A percentile compares a stretch with the other conserved stretches of the same genome.
phyloP scores from a whole-genome alignment of 2,888 invertebrate species.

The Caenorhabditis virilis region DNA sequence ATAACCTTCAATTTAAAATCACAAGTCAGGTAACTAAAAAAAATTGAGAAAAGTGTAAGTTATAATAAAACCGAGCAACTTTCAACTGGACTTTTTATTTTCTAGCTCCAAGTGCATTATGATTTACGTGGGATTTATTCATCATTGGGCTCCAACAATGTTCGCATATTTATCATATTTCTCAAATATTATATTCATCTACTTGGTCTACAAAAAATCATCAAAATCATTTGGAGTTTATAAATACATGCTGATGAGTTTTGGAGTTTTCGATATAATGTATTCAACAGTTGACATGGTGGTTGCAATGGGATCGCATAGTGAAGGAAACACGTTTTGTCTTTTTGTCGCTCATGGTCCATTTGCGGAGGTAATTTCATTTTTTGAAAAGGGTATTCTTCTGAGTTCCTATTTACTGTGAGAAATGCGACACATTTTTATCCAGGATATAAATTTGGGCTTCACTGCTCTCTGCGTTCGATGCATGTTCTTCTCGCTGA shows the following conservation, averaged over 20 bases:
- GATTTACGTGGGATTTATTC: conserved; percentile 25
- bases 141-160: conserved; percentile 20
- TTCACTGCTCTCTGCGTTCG: conserved; percentile 27
- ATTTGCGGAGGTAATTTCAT: conserved; percentile 17
- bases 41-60: too few relatives aligned
- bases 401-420: not conserved
- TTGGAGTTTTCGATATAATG: conserved; percentile 32
- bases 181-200: conserved; percentile 27
- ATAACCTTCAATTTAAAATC: too few relatives aligned
- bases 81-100: too few relatives aligned
- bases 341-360: conserved; percentile 34
- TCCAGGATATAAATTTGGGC: conserved; percentile 20
- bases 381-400: too few relatives aligned
- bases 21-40: too few relatives aligned
- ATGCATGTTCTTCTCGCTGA: conserved; percentile 32
- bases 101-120: too few relatives aligned
- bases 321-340: conserved; percentile 28
- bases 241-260: conserved; percentile 33
- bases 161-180: conserved; percentile 22
- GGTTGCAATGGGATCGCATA: conserved; percentile 31
- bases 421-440: not conserved
- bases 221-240: conserved; percentile 23
- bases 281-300: conserved; percentile 35
- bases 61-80: too few relatives aligned
- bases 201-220: conserved; percentile 17